phyloP scores from a whole-genome alignment of 2,113 vertebrate genomes.

The Mastomys natalensis region DNA sequence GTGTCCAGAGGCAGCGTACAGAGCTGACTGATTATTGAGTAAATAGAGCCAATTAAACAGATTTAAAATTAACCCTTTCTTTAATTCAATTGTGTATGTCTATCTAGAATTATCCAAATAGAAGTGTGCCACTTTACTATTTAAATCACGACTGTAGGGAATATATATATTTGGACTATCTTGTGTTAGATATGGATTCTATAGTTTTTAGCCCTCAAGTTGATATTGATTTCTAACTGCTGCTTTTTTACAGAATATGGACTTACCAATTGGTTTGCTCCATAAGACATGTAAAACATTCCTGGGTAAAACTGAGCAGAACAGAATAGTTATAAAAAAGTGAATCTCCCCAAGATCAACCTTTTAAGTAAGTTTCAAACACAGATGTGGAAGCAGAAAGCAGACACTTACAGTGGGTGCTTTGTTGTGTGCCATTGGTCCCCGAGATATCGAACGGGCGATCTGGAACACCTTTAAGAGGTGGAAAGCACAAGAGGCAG shows the following conservation, averaged over 20 bases:
- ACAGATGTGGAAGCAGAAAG: background rate
- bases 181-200: background rate
- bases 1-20: conserved; percentile 9
- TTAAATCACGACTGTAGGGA: conserved; percentile 12
- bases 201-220: conserved; percentile 21
- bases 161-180: conserved; percentile 27
- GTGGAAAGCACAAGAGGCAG: conserved; percentile 50
- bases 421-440: conserved; percentile 63
- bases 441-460: conserved; percentile 72
- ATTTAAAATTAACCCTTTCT: conserved; percentile 45
- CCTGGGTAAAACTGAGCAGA: conserved; percentile 77
- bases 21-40: conserved; percentile 30
- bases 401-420: conserved; percentile 70
- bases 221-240: conserved; percentile 40
- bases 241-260: conserved; percentile 11
- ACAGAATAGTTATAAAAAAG: conserved; percentile 61
- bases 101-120: conserved; percentile 41
- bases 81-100: background rate
- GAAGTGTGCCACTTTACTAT: background rate
- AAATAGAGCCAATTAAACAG: background rate
- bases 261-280: conserved; percentile 78
- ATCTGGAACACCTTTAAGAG: conserved; percentile 69
- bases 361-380: conserved; percentile 46
- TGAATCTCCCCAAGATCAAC: conserved; percentile 57
- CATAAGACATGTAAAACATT: conserved; percentile 77